Percentiles rank a stretch among this genome's conserved stretches.
These are phyloP conservation scores for Auanema sp. DNA, from an alignment of 2,888 invertebrate genomes.

Conservation along the genomic window DNA sequence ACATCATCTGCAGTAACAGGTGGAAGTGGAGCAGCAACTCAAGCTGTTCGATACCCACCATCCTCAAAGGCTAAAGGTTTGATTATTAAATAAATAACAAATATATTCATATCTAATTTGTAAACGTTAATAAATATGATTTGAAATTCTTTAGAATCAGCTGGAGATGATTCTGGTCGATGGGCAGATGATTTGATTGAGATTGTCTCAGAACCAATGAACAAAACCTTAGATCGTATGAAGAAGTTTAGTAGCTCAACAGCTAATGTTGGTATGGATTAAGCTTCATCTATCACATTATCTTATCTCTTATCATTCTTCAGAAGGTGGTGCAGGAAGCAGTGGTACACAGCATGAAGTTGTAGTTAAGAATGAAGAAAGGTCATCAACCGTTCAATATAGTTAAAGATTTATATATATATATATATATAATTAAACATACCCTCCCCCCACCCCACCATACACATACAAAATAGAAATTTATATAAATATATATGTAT, in stretches of 20 bases:
- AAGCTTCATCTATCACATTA: neutral
- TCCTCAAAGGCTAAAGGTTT: slow-evolving; percentile 14
- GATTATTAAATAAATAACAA: neutral
- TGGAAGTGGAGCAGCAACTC: slow-evolving; percentile 18
- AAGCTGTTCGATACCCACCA: slow-evolving; percentile 25
- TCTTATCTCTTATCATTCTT: too few relatives aligned
- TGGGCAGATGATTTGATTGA: slow-evolving; percentile 64
- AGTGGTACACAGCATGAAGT: too few relatives aligned
- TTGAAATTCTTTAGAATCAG: slow-evolving; percentile 17
- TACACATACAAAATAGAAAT: too few relatives aligned
- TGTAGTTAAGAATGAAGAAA: too few relatives aligned
- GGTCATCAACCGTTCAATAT: too few relatives aligned
- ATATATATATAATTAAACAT: too few relatives aligned
- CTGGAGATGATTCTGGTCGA: slow-evolving; percentile 33
- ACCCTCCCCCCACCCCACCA: too few relatives aligned
- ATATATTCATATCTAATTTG: too few relatives aligned
- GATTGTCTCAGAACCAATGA: slow-evolving; percentile 64
- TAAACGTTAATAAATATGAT: too few relatives aligned
- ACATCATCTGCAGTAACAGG: slow-evolving; percentile 15
- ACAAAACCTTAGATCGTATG: slow-evolving; percentile 62
- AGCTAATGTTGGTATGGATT: slow-evolving; percentile 52
- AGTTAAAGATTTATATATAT: too few relatives aligned
- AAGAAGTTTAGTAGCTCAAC: slow-evolving; percentile 60
- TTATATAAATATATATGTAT: too few relatives aligned
- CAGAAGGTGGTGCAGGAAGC: too few relatives aligned